Evolutionary conservation across 2,797 vertebrate genomes (phyloP).

Genomic region (Choloepus didactylus): DNA sequence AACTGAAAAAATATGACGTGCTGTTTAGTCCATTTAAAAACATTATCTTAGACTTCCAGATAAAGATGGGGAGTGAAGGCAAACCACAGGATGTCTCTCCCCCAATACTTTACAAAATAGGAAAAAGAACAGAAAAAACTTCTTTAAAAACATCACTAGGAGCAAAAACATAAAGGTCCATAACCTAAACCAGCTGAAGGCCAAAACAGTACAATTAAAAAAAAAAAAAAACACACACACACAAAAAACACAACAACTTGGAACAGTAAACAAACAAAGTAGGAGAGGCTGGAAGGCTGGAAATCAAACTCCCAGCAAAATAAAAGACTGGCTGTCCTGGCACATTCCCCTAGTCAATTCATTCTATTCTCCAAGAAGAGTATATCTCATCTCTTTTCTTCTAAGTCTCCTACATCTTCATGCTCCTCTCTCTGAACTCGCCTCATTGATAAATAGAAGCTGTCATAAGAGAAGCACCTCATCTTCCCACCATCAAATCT

Average conservation of each 20-base stretch:
- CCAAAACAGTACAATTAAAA: slow-evolving; percentile 48
- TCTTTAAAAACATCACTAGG: slow-evolving; percentile 33
- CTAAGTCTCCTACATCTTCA: not conserved
- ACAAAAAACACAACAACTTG: slow-evolving; percentile 1
- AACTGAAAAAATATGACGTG: slow-evolving; percentile 17
- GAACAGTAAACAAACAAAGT: slow-evolving; percentile 22
- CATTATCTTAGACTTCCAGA: slow-evolving; percentile 5
- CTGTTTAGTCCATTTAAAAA: not conserved
- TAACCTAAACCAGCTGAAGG: not conserved
- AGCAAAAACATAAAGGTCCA: not conserved
- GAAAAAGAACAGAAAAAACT: slow-evolving; percentile 42
- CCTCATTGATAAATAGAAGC: slow-evolving; percentile 9
- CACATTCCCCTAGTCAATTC: not conserved
- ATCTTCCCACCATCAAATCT: not conserved
- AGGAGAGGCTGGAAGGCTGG: not conserved
- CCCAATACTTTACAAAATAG: slow-evolving; percentile 7
- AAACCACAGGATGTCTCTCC: slow-evolving; percentile 6
- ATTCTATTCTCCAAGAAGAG: not conserved
- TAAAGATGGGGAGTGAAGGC: slow-evolving; percentile 30
- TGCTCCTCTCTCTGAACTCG: not conserved
- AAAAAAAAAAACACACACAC: not conserved
- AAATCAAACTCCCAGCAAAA: slow-evolving; percentile 53
- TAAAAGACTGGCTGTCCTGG: not conserved
- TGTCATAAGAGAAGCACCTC: slow-evolving; percentile 2
- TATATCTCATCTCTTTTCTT: not conserved